phyloP scores from a whole-genome alignment of 2,888 invertebrate species.

The Cephus pulcher region DNA sequence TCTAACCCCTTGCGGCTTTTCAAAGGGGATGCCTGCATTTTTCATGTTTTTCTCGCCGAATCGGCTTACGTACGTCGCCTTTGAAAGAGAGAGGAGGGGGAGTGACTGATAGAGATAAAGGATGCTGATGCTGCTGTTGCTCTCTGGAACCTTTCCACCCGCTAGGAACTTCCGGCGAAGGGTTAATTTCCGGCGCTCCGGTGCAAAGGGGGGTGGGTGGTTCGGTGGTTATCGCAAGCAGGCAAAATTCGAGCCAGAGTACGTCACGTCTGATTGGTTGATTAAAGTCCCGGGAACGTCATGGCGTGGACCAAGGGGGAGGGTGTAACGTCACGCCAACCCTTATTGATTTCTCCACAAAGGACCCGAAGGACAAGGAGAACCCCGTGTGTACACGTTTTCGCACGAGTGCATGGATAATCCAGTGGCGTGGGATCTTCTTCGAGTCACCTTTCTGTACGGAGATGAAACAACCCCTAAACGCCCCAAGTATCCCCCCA shows the following conservation, averaged over 20 bases:
- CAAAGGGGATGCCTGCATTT: not conserved
- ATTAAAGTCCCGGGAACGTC: slow-evolving; percentile 19
- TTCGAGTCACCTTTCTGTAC: not conserved
- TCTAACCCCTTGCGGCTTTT: not conserved
- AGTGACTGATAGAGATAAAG: slow-evolving; percentile 12
- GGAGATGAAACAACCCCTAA: not conserved
- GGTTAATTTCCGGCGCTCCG: slow-evolving; percentile 35
- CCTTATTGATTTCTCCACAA: slow-evolving; percentile 25
- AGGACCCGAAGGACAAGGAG: slow-evolving; percentile 23
- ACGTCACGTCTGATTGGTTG: slow-evolving; percentile 25
- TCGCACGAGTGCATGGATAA: slow-evolving; percentile 20
- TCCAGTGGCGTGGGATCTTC: not conserved
- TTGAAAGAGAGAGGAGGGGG: not conserved
- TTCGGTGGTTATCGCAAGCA: slow-evolving; percentile 7
- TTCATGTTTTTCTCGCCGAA: not conserved
- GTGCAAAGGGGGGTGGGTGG: slow-evolving; percentile 13
- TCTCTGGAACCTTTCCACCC: not conserved
- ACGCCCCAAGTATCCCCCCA: not conserved
- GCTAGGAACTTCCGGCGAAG: slow-evolving; percentile 16
- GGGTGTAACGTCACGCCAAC: not conserved
- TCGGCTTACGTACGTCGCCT: not conserved
- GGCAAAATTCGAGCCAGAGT: not conserved
- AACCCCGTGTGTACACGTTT: slow-evolving; percentile 5
- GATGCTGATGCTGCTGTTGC: not conserved
- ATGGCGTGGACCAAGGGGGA: not conserved